Conservation (phyloP, 2,888 invertebrate species). For the Napeogenes sylphis region DNA sequence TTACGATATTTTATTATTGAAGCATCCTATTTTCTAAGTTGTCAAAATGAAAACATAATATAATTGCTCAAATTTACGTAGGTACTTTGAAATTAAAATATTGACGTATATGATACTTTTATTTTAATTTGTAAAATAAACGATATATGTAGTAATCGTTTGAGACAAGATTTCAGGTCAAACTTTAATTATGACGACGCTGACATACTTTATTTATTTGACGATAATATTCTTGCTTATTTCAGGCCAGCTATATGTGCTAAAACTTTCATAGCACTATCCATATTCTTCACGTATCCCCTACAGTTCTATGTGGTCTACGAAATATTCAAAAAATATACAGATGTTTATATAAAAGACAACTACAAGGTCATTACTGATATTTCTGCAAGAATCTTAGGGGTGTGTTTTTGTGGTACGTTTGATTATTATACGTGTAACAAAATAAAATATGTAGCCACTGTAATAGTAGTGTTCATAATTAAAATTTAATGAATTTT, state of each 20-base stretch:
- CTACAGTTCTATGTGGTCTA: slow-evolving; percentile 96
- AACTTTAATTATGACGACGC: not conserved
- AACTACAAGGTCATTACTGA: slow-evolving; percentile 48
- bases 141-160: not conserved
- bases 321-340: slow-evolving; percentile 89
- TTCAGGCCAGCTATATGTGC: slow-evolving; percentile 86
- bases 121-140: not conserved
- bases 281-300: slow-evolving; percentile 94
- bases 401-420: slow-evolving; percentile 67
- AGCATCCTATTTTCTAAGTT: no score
- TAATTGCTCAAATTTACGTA: no score
- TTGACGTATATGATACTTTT: not conserved
- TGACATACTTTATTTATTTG: not conserved
- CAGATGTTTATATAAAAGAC: slow-evolving; percentile 81
- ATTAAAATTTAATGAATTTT: no score
- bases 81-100: not conserved
- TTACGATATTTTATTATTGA: no score
- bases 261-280: slow-evolving; percentile 89
- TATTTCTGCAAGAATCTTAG: slow-evolving; percentile 49
- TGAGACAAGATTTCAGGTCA: not conserved
- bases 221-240: slow-evolving; percentile 32
- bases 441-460: not conserved
- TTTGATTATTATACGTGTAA: slow-evolving; percentile 2
- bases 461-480: no score
- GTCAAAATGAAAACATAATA: no score